Base-by-base conservation (phyloP, 2,888 invertebrate species). In the Serripes groenlandicus region DNA sequence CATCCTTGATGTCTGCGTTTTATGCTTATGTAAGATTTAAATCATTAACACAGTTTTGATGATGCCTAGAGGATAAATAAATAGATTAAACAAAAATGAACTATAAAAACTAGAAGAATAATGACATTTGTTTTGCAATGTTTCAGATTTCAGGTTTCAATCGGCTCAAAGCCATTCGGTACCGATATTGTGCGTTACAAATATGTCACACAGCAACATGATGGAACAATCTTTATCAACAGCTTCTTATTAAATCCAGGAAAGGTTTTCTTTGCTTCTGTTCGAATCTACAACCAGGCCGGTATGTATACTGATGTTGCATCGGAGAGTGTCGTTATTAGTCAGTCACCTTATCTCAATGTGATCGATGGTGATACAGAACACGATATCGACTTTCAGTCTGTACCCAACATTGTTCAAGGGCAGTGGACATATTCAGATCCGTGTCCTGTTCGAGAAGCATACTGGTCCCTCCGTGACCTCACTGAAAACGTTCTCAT, bases 371-470 rank as follows among this genome's bases (percentile, higher is more conserved):
- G 90, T 3, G 52, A 60, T 7, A 71, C 56, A 11, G 77, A 73
- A 3, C 18, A 72, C 1, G 89, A 89, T 73, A 64, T 75, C 5
- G 88, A 91, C 73, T 90, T 77, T 49, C 90, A 90, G 64, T 85
- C 88, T 0, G 66, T 81, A 26, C 77, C 89, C 28, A 85, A 85
- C 64, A 69, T 83, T 11, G 80, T 91, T 4, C 75, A 86, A 56
- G 91, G 90, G 11, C 54, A 74, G 15, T 91, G 90, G 91, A 60
- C 79, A 30, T 91, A 88, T 76, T 87, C 88, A 0, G 90, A 91
- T 74, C 73, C 81, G 3, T 91, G 91, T 79, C 87, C 88, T 5
- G 83, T 90, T 15, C 52, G 73, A 18, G 80, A 85, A 58, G 90
- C 83, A 1, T 81, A 86, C 28, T 91, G 90, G 89, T 73, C 79